Base-by-base conservation (phyloP, 2,888 invertebrate species). In the Patella depressa region DNA sequence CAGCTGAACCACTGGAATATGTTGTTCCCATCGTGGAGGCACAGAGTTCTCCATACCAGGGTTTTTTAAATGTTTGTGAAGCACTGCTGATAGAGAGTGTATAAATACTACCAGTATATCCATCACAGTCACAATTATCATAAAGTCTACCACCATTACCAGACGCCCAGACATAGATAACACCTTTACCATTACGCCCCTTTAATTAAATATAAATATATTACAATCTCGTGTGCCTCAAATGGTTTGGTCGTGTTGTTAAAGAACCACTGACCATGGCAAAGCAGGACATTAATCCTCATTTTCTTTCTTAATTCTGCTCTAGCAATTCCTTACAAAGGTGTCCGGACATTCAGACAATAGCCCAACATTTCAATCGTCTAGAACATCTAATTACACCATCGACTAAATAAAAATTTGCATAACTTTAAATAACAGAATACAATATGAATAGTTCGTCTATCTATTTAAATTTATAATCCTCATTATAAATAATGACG, bases 111-210 rank as follows among this genome's bases (percentile, higher is more conserved):
- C 95, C 93, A 71, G 94, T 94, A 92, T 96, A 98, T 86, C 98
- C 98, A 90, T 98, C 98, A 90, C 96, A 96, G 88, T 96, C 96
- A 90, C 98, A 98, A 91, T 97, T 96, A 91, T 98, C 98, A 11
- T 93, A 93, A 80, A 94, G 93, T 14, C 94, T 93, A 54, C 97
- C 97, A 0, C 98, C 98, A 89, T 98, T 98, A 3, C 97, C 97
- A 53, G 96, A 95, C 0, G 98, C 98, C 96, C 97, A 98, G 0
- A 97, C 95, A 91, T 95, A 98, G 83, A 98, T 95, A 15, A 94
- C 93, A 0, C 98, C 98, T 90, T 94, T 95, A 0, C 97, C 97
- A 11, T 92, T 92, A 3, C 98, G 91, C 12, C 94, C 94, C 93
- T 94, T 83, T 3, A 71, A 72, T 12, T 24, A 34, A 70, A 14